Conservation (phyloP, 2,888 invertebrate genomes). For the Trissolcus japonicus region DNA sequence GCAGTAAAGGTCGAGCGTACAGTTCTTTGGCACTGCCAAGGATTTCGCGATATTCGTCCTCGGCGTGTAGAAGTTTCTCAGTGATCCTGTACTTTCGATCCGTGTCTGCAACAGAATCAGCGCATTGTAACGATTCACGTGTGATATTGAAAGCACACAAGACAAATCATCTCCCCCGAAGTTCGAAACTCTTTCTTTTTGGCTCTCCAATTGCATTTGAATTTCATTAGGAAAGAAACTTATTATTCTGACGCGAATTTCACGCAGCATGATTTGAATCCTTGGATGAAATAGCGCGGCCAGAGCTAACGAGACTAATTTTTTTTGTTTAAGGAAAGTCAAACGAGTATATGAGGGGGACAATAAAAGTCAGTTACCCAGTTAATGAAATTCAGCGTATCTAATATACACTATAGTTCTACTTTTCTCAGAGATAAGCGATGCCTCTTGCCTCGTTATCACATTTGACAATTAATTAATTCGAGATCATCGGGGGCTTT, state of each 20-base stretch:
- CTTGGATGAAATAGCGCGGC: constrained; percentile 4
- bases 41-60: constrained; percentile 76
- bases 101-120: constrained; percentile 65
- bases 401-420: constrained; percentile 1
- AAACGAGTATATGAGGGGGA: constrained; percentile 27
- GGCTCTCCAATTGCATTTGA: background rate
- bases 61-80: constrained; percentile 75
- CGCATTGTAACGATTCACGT: constrained; percentile 32
- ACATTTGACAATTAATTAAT: constrained; percentile 33
- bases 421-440: constrained; percentile 26
- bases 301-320: constrained; percentile 21
- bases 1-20: constrained; percentile 80
- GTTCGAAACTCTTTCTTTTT: too few species aligned
- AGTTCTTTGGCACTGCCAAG: constrained; percentile 81
- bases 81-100: constrained; percentile 75
- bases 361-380: constrained; percentile 39
- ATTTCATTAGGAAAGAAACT: constrained; percentile 12
- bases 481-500: constrained; percentile 13
- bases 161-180: too few species aligned
- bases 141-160: constrained; percentile 1
- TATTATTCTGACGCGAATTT: constrained; percentile 2
- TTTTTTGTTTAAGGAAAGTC: constrained; percentile 18
- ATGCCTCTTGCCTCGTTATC: constrained; percentile 12
- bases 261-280: background rate
- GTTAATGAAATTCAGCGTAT: constrained; percentile 31